These are phyloP conservation scores for Amaurobius ferox DNA, from an alignment of 2,888 invertebrate genomes.

Conservation along the genomic window DNA sequence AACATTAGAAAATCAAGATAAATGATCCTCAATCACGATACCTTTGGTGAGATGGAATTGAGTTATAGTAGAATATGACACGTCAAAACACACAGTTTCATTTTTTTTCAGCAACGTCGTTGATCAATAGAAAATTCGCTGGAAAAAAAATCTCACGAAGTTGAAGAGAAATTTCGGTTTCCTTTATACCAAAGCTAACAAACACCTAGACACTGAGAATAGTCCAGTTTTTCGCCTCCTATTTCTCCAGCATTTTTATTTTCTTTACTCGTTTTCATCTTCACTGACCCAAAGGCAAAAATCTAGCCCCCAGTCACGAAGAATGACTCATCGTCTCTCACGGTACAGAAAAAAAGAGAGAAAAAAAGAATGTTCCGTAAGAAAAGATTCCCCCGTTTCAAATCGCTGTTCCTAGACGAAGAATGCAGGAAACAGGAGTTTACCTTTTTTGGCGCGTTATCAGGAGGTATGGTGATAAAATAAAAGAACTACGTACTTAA, in stretches of 20 bases:
- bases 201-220: neutral
- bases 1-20: no score
- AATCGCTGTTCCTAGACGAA: neutral
- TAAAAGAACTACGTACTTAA: no score
- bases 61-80: neutral
- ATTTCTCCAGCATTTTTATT: neutral
- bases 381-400: conserved; percentile 15
- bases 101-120: neutral
- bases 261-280: conserved; percentile 1
- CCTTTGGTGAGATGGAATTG: neutral
- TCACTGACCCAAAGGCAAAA: conserved; percentile 6
- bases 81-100: neutral
- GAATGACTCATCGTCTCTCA: conserved; percentile 48
- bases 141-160: neutral
- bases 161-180: neutral
- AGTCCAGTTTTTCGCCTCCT: neutral
- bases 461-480: neutral
- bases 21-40: no score
- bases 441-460: conserved; percentile 21
- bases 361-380: conserved; percentile 15
- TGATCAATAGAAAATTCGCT: neutral
- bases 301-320: conserved; percentile 41
- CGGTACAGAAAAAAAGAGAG: neutral
- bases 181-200: neutral
- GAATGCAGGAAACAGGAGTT: neutral